These are phyloP conservation scores for Charadrius vociferus DNA, from an alignment of 2,113 vertebrate genomes.

Conservation along the genomic window DNA sequence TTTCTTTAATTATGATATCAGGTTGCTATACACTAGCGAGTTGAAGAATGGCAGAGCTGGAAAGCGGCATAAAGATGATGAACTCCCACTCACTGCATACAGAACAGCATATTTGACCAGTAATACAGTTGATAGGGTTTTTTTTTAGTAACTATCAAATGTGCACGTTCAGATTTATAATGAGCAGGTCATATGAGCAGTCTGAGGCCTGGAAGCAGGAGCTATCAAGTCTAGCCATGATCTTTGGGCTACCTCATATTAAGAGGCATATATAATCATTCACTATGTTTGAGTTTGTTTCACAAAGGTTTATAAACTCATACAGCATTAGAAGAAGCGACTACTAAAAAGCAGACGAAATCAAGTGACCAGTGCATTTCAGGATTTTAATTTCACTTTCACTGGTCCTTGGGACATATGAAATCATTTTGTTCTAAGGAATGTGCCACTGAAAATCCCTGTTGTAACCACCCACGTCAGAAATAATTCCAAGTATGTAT, in stretches of 20 bases:
- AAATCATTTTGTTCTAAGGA: slow-evolving; percentile 25
- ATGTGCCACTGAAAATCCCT: slow-evolving; percentile 23
- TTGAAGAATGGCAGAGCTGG: neutral
- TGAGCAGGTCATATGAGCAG: neutral
- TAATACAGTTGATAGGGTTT: neutral
- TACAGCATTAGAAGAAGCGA: neutral
- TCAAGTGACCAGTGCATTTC: neutral
- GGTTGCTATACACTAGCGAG: neutral
- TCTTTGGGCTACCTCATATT: neutral
- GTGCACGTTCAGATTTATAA: neutral
- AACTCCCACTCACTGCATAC: neutral
- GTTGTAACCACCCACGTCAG: slow-evolving; percentile 1
- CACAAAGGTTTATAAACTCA: neutral
- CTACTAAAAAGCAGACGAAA: neutral
- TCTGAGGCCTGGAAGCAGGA: neutral
- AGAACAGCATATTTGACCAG: neutral
- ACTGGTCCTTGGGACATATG: neutral
- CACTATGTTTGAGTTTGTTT: neutral
- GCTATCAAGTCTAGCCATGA: neutral
- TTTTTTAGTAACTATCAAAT: neutral
- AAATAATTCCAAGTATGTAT: slow-evolving; percentile 59
- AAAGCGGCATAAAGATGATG: neutral
- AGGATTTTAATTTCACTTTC: slow-evolving; percentile 39
- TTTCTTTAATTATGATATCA: neutral
- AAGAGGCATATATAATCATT: neutral